Evolutionary conservation across 1,140 invertebrate species (phyloP), one percentile per base, ranked within the genome.

Genomic region (Drosophila bifasciata): DNA sequence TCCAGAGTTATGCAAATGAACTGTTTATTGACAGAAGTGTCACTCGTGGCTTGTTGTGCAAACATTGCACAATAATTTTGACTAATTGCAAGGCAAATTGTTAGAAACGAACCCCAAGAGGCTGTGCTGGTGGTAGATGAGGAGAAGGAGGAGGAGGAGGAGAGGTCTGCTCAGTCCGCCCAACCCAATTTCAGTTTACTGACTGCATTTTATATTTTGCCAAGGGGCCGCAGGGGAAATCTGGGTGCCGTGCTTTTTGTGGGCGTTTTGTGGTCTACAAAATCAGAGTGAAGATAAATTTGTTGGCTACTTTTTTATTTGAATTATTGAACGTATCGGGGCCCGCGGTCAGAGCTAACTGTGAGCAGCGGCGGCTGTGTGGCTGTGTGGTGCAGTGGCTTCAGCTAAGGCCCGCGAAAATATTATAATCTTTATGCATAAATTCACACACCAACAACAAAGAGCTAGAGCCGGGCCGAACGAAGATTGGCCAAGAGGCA

Each of bases 11-110:
- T 85, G 81, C 81, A 85, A 85, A 85, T 85, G 81, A 63, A 86
- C 74, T 85, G 77, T 74, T 77, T 85, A 85, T 86, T 81, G 77
- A 80, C 68, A 86, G 59, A 70, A 86, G 81, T 86, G 80, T 86
- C 80, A 85, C 76, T 81, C 60, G 81, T 68, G 46, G 73, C 63
- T 77, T 67, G 81, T 72, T 86, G 81, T 68, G 74, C 81, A 85
- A 85, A 85, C 81, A 85, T 85, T 86, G 81, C 81, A 86, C 81
- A 86, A 85, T 85, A 74, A 85, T 85, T 85, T 85, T 86, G 81
- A 85, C 81, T 85, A 85, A 85, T 85, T 85, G 81, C 81, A 86
- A 63, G 73, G 56, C 73, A 86, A 85, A 85, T 85, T 77, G 81
- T 60, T 75, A 49, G 57, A 62, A 61, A 28, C 58, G 56, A 61